Percentiles rank a stretch among this genome's conserved stretches.
phyloP scores from a whole-genome alignment of 2,797 vertebrate species.

The Oreochromis grahami region DNA sequence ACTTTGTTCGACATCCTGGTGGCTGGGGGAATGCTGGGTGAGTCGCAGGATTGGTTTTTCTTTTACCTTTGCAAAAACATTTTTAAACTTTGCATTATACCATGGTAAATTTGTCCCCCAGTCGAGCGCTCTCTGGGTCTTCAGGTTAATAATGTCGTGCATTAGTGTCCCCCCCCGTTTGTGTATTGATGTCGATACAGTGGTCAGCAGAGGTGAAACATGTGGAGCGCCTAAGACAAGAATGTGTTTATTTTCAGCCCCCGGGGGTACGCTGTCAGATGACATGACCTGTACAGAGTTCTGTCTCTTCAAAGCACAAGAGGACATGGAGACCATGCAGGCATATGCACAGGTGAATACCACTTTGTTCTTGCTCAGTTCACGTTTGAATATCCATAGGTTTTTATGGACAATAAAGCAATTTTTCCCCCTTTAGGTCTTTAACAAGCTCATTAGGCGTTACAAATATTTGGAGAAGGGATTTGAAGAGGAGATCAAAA shows the following conservation, averaged over 20 bases:
- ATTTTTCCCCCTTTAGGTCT: constrained; percentile 77
- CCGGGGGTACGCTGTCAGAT: constrained; percentile 92
- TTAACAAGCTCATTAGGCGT: constrained; percentile 98
- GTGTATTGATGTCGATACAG: background rate
- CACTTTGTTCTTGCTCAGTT: background rate
- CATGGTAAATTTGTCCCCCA: background rate
- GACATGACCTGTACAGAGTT: constrained; percentile 93
- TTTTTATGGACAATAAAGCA: constrained; percentile 11
- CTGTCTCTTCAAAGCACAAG: constrained; percentile 96
- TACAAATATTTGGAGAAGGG: constrained; percentile 99
- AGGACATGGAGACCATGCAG: constrained; percentile 98
- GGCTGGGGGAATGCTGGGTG: constrained; percentile 98
- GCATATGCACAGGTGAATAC: constrained; percentile 87
- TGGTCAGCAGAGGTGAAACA: background rate
- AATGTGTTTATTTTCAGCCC: constrained; percentile 73
- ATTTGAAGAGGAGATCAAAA: constrained; percentile 98
- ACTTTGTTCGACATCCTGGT: constrained; percentile 98
- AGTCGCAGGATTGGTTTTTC: constrained; percentile 24
- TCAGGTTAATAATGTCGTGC: background rate
- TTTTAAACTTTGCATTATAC: background rate
- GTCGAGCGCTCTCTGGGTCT: background rate
- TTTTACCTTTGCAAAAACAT: background rate
- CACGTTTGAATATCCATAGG: constrained; percentile 8
- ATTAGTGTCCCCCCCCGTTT: background rate
- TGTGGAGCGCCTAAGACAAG: background rate